These are phyloP conservation scores for Grammomys surdaster DNA, from an alignment of 2,113 vertebrate genomes.

Conservation along the genomic window DNA sequence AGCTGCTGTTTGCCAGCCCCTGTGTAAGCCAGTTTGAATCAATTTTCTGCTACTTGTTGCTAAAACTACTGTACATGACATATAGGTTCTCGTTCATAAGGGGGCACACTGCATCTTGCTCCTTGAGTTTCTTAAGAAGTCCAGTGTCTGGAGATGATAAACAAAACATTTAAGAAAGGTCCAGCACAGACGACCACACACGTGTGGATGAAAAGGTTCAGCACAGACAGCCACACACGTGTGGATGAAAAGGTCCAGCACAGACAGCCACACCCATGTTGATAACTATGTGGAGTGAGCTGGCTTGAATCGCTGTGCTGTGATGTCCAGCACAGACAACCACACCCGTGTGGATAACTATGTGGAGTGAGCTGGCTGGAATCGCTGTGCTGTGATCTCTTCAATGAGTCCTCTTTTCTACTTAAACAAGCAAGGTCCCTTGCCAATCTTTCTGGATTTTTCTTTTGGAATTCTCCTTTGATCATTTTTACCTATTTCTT, in stretches of 20 bases:
- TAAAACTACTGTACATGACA: background rate
- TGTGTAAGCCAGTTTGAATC: background rate
- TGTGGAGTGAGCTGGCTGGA: background rate
- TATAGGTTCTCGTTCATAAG: background rate
- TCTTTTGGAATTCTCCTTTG: constrained; percentile 7
- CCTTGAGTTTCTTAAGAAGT: background rate
- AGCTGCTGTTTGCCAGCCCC: background rate
- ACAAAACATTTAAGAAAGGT: background rate
- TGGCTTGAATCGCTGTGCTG: no score
- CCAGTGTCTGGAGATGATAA: background rate
- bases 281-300: no score
- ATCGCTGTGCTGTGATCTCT: background rate
- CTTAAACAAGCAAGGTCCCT: background rate
- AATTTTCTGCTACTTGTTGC: constrained; percentile 22
- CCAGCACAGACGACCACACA: background rate
- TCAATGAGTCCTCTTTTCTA: background rate
- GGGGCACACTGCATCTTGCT: background rate
- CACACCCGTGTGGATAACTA: background rate
- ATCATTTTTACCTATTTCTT: constrained; percentile 4
- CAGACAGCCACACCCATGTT: no score
- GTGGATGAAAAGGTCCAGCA: no score
- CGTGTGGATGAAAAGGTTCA: no score
- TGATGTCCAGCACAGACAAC: no score
- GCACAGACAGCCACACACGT: background rate
- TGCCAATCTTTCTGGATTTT: constrained; percentile 13